These are phyloP conservation scores for Dromaius novaehollandiae DNA, from an alignment of 2,113 vertebrate species.

Conservation along the genomic window DNA sequence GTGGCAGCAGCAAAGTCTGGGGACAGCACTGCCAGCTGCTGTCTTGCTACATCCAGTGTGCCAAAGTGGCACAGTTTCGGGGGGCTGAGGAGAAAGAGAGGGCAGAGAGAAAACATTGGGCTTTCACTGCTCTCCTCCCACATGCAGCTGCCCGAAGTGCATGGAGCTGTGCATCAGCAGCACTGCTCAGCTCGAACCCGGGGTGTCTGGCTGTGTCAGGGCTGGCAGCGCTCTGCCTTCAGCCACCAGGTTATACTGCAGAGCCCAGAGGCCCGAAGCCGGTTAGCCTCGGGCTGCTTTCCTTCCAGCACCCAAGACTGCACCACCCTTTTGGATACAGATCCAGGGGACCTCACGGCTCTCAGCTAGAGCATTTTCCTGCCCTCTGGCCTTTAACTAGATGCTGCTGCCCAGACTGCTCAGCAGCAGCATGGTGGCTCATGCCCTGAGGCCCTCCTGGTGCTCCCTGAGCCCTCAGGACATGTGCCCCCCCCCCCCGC, in stretches of 20 bases:
- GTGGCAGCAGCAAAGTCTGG: not conserved
- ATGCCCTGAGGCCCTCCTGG: accelerated
- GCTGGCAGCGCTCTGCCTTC: not conserved
- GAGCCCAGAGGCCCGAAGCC: not conserved
- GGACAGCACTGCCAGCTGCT: not conserved
- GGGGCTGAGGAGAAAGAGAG: not conserved
- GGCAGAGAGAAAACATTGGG: not conserved
- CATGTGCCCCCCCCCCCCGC: not conserved
- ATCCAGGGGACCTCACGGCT: not conserved
- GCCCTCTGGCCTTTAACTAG: not conserved
- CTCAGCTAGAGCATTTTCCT: not conserved
- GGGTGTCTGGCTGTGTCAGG: not conserved
- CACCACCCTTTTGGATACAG: not conserved
- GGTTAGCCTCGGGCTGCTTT: not conserved
- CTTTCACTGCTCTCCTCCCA: not conserved
- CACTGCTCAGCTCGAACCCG: not conserved
- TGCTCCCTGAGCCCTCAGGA: not conserved
- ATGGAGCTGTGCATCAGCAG: not conserved
- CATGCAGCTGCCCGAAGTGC: not conserved
- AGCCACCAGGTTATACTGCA: not conserved
- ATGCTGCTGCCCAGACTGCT: not conserved
- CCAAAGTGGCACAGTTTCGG: not conserved
- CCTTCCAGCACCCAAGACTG: accelerated
- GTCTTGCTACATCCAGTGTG: not conserved
- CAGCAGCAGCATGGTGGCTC: not conserved